Conservation (phyloP, 2,113 vertebrate species). For the Myodes glareolus region DNA sequence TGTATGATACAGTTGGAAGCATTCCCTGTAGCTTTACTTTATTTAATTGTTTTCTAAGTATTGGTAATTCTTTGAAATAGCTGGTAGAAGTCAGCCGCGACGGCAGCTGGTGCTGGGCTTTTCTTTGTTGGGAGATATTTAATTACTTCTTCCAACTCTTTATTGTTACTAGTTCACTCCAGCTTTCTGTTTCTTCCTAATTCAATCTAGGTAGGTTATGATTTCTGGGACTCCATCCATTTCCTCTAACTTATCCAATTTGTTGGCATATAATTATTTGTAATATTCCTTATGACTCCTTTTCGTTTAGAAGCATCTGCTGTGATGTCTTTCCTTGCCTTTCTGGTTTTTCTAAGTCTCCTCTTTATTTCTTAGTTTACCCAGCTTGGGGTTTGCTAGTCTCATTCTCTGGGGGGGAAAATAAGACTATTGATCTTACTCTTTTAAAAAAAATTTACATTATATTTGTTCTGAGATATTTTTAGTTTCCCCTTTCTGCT, state of each 20-base stretch:
- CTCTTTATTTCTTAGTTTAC: not conserved
- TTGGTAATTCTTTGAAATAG: not conserved
- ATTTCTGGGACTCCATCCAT: not conserved
- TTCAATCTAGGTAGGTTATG: slow-evolving; percentile 21
- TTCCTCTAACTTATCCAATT: slow-evolving; percentile 37
- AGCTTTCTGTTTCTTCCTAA: slow-evolving; percentile 38
- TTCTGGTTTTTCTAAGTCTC: not conserved
- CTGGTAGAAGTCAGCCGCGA: not conserved
- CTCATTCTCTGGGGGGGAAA: not conserved
- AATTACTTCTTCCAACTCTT: slow-evolving; percentile 23
- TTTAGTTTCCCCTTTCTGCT: not conserved
- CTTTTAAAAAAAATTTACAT: not conserved
- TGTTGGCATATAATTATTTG: slow-evolving; percentile 5
- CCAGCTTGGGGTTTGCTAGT: not conserved
- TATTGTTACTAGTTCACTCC: not conserved
- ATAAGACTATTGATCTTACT: not conserved
- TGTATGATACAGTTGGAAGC: not conserved
- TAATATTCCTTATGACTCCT: not conserved
- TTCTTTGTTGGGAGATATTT: slow-evolving; percentile 21
- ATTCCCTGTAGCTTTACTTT: not conserved
- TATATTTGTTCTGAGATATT: not conserved
- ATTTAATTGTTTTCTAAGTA: not conserved
- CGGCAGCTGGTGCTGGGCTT: not conserved
- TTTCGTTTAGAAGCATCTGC: not conserved
- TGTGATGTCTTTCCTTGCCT: not conserved